A percentile compares a stretch with the other conserved stretches of the same genome.
These are phyloP conservation scores for Leptodactylus fuscus DNA, from an alignment of 2,113 vertebrate genomes.

Conservation along the genomic window DNA sequence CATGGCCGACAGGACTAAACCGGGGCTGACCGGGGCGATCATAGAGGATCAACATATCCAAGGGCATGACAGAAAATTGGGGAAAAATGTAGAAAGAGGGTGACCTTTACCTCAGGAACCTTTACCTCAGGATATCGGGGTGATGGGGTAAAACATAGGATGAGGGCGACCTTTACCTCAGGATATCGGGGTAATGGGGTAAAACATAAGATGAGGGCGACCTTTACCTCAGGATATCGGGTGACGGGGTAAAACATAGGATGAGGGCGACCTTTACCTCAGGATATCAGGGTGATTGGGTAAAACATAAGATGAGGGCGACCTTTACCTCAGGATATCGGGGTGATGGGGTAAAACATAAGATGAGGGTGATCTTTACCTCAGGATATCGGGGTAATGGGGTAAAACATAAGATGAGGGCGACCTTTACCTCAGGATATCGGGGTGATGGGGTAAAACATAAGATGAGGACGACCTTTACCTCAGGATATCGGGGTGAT, in stretches of 20 bases:
- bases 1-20: neutral
- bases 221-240: no score
- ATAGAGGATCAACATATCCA: no score
- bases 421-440: constrained; percentile 80
- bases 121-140: constrained; percentile 63
- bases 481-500: constrained; percentile 81
- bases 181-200: constrained; percentile 74
- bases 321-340: constrained; percentile 79
- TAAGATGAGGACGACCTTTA: constrained; percentile 61
- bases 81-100: no score
- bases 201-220: neutral
- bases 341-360: constrained; percentile 63
- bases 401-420: neutral
- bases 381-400: constrained; percentile 77
- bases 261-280: constrained; percentile 69
- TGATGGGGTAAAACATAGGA: constrained; percentile 51
- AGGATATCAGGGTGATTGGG: constrained; percentile 77
- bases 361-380: constrained; percentile 67
- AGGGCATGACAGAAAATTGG: no score
- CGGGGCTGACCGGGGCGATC: no score
- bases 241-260: neutral
- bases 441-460: constrained; percentile 66
- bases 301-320: neutral
- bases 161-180: constrained; percentile 67
- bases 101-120: neutral